These are phyloP conservation scores for Punctoribates punctum DNA, from an alignment of 2,888 invertebrate genomes.

Conservation along the genomic window DNA sequence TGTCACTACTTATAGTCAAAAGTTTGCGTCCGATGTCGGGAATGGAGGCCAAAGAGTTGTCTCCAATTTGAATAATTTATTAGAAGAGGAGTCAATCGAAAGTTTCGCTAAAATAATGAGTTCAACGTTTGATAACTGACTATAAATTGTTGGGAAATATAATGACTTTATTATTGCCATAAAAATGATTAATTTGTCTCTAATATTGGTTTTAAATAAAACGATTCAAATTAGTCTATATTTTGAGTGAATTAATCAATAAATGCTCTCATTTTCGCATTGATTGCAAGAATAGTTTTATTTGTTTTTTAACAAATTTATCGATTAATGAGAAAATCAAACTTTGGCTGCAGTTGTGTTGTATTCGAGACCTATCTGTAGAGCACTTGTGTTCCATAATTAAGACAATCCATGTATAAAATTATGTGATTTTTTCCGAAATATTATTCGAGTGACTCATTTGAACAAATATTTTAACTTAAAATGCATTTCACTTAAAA, in stretches of 20 bases:
- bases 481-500: no score
- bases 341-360: no score
- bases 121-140: no score
- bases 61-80: background rate
- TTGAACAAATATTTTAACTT: no score
- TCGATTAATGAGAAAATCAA: no score
- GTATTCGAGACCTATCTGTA: no score
- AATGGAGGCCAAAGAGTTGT: background rate
- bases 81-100: background rate
- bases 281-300: background rate
- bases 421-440: no score
- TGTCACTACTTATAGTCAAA: background rate
- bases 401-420: no score
- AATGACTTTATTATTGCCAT: background rate
- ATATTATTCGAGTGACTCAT: no score
- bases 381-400: no score
- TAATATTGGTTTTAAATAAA: background rate
- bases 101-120: background rate
- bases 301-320: background rate
- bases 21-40: background rate
- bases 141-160: no score
- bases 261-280: slow-evolving; percentile 5
- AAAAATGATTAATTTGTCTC: background rate
- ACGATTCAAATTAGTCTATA: background rate
- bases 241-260: background rate